These are phyloP conservation scores for Trematocara zebra DNA, from an alignment of 2,113 vertebrate species.

Conservation along the genomic window DNA sequence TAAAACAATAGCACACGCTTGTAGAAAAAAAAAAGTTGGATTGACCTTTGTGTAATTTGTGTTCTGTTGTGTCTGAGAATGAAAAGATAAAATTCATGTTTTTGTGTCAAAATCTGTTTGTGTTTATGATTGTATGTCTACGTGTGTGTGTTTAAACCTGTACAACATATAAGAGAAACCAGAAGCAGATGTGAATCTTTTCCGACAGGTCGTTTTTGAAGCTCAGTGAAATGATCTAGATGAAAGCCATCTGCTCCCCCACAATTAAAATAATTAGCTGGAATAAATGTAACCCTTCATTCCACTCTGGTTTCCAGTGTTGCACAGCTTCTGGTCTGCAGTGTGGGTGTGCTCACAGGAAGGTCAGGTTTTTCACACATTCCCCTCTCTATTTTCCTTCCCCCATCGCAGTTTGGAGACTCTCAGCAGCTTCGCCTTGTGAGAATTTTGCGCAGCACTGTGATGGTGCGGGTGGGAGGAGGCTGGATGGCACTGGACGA, in stretches of 20 bases:
- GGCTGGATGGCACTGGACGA: conserved; percentile 99
- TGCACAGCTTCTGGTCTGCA: conserved; percentile 23
- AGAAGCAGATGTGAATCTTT: not conserved
- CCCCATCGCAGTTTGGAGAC: conserved; percentile 84
- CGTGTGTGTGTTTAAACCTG: conserved; percentile 26
- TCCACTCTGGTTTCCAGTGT: conserved; percentile 36
- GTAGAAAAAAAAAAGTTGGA: conserved; percentile 57
- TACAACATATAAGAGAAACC: conserved; percentile 53
- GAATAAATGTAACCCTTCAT: not conserved
- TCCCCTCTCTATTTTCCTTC: not conserved
- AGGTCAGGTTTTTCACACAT: conserved; percentile 3
- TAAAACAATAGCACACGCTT: not conserved
- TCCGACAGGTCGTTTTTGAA: not conserved
- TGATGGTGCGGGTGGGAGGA: conserved; percentile 98
- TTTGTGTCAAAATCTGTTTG: not conserved
- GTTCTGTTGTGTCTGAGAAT: conserved; percentile 54
- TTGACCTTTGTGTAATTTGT: conserved; percentile 60
- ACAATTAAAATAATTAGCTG: not conserved
- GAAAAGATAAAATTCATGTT: conserved; percentile 28
- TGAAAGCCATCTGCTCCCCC: not conserved
- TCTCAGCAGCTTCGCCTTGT: conserved; percentile 96
- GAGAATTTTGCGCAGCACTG: conserved; percentile 92
- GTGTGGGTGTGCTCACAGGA: not conserved
- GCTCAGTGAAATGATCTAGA: not conserved
- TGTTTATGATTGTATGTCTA: not conserved